Evolutionary conservation across 2,113 vertebrate species (phyloP), one percentile per base, ranked within the genome.

Genomic region (Hiodon tergisus): DNA sequence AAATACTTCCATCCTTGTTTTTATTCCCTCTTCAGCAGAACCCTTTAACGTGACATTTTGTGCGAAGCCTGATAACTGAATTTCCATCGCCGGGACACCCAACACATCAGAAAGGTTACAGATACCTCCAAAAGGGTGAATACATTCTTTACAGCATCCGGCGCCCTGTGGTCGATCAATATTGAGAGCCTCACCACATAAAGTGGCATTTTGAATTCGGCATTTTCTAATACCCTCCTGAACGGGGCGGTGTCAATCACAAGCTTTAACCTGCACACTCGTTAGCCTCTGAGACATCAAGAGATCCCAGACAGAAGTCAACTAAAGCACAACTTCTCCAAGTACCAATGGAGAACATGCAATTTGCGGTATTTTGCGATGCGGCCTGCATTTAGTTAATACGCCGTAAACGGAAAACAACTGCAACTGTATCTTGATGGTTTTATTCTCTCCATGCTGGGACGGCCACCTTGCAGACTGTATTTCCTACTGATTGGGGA

Each of bases 381-480:
- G 31, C 31, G 31, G 31, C 31, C 31, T 31, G 31, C 31, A 2
- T 31, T 31, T 31, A 31, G 31, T 31, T 31, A 31, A 2, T 31
- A 31, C 31, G 31, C 31, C 31, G 31, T 31, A 31, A 31, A 31
- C 31, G 31, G 31, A 31, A 31, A 2, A 31, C 31, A 2, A 31
- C 31, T 31, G 31, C 31, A 31, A 31, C 31, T 31, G 31, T 31
- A 31, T 31, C 1, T 31, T 31, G 31, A 31, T 31, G 31, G 31
- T 31, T 71, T 14, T 52, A 9, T 47, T 54, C 53, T 71, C 55
- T 13, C 48, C 57, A 59, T 59, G 47, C 70, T 60, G 46, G 31
- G 70, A 71, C 55, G 31, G 70, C 70, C 57, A 59, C 55, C 70
- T 71, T 59, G n/a, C 70, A 71, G 70, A 5, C 60, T 54, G 13